Conservation (phyloP, 2,888 invertebrate genomes). For the Xestia ashworthii region DNA sequence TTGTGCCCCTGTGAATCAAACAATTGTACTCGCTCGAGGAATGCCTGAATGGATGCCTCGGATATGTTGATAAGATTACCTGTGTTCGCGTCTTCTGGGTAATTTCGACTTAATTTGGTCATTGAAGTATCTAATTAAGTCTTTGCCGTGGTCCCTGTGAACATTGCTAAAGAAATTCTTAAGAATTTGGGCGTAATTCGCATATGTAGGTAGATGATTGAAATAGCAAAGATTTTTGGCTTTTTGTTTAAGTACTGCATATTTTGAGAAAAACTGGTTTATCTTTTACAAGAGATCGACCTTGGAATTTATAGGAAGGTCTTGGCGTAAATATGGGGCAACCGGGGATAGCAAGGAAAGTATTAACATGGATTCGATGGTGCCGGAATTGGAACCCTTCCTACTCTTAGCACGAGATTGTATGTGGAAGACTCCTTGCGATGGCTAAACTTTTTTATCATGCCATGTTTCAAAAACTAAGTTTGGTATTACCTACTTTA, state of each 20-base stretch:
- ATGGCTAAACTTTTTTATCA: background rate
- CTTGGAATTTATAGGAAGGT: constrained; percentile 1
- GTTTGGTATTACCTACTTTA: no score
- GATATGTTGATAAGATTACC: constrained; percentile 68
- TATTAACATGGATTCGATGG: background rate
- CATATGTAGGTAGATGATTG: background rate
- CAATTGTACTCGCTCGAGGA: constrained; percentile 70
- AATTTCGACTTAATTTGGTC: constrained; percentile 61
- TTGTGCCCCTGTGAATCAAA: constrained; percentile 73
- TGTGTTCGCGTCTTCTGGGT: constrained; percentile 54
- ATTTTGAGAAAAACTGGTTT: constrained; percentile 18
- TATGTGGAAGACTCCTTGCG: background rate
- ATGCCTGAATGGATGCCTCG: constrained; percentile 67
- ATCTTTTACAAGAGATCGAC: background rate
- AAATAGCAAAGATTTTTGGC: constrained; percentile 17
- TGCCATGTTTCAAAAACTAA: no score
- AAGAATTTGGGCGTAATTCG: constrained; percentile 13
- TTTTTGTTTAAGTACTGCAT: background rate
- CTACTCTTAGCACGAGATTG: background rate
- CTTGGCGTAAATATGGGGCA: background rate
- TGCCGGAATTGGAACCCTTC: background rate
- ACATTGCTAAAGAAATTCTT: constrained; percentile 37
- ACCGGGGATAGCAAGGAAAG: no score
- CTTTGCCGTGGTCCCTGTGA: constrained; percentile 35
- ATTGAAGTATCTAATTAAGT: constrained; percentile 63